Base-by-base conservation (phyloP, 2,888 invertebrate species). In the Meteorus cinctellus region DNA sequence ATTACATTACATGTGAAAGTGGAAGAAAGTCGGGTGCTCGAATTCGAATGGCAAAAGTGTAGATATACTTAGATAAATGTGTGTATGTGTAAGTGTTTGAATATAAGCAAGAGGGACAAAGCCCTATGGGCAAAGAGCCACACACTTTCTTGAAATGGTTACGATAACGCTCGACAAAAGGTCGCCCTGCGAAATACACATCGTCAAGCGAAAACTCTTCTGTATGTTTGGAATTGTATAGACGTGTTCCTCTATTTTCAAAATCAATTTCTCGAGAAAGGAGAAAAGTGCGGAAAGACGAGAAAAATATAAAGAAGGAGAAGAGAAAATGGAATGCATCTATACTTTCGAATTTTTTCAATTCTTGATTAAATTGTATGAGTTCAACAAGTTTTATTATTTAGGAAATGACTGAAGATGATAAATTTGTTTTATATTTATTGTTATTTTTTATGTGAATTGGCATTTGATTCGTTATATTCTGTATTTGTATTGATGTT, bases 1-100 rank as follows among this genome's bases (percentile, higher is more conserved):
- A 85, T 84, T 84, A 84, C 83, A 79, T 78, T 78, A 77, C 77
- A 80, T 81, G 82, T 8, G 55, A 55, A 55, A 84, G 84, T 84
- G 82, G 83, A 84, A 83, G 84, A 82, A 83, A 82, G 82, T 82
- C 82, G 80, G 48, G 71, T 72, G 74, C 72, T 78, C 73, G 69
- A 79, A 77, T 75, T 77, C 77, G 31, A 68, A 48, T 29, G 29
- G n/a, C 27, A 19, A 55, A 19, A 29, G n/a, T 34, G 34, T 68
- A 12, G 34, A 12, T 41, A 41, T 41, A 41, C 41, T 41, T 41
- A 41, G 8, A 41, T 41, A 12, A 41, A 12, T 41, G 41, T 41
- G 48, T 45, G 67, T 67, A n/a, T 29, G 34, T 68, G 16, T 68
- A 16, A 8, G 48, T 48, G 51, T n/a, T 48, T 68, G 19, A 19